These are phyloP conservation scores for Fulmarus glacialis DNA, from an alignment of 2,113 vertebrate genomes.

Conservation along the genomic window DNA sequence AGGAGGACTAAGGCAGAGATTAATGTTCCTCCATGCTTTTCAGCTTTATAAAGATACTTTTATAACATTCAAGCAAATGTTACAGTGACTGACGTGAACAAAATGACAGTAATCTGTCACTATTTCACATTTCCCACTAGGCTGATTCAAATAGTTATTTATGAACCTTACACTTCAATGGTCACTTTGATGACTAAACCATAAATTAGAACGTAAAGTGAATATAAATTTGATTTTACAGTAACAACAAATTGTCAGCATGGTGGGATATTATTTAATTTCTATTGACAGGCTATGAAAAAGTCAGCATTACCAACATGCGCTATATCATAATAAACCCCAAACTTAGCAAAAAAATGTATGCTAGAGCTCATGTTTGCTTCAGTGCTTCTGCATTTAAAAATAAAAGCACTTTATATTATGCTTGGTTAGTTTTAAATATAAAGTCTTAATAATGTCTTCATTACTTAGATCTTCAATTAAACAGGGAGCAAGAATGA, in stretches of 20 bases:
- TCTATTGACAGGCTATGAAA: conserved; percentile 18
- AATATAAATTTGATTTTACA: conserved; percentile 61
- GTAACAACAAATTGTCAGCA: conserved; percentile 45
- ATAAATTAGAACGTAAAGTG: conserved; percentile 68
- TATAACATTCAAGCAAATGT: not conserved
- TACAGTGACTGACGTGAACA: conserved; percentile 25
- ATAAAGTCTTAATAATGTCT: not conserved
- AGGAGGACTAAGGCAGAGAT: not conserved
- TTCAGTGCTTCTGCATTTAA: not conserved
- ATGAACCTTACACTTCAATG: conserved; percentile 49
- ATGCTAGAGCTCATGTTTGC: not conserved
- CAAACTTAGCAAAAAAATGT: not conserved
- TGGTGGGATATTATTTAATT: conserved; percentile 58
- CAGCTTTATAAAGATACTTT: not conserved
- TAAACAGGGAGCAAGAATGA: conserved; percentile 2
- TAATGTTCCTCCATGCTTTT: conserved; percentile 5
- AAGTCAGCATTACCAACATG: conserved; percentile 45
- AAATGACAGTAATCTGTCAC: conserved; percentile 56
- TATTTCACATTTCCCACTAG: conserved; percentile 27
- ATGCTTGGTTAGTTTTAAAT: not conserved
- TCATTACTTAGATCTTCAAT: conserved; percentile 3
- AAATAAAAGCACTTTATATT: not conserved
- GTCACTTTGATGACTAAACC: conserved; percentile 70
- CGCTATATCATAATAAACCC: conserved; percentile 20
- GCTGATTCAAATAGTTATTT: conserved; percentile 43